A percentile compares a stretch with the other conserved stretches of the same genome.
Conservation (phyloP, 2,888 invertebrate species). For the Mystacides longicornis region DNA sequence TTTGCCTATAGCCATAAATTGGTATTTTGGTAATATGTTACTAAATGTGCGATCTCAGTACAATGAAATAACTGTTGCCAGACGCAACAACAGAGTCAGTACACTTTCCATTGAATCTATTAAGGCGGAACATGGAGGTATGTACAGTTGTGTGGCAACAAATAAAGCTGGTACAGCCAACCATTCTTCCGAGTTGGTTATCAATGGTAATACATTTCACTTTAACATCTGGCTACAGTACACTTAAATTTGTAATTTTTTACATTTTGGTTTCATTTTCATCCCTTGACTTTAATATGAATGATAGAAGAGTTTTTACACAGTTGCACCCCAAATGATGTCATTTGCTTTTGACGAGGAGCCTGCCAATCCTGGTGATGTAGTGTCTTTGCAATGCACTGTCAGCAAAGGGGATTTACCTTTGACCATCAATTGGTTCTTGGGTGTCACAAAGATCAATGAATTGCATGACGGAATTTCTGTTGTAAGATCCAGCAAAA, state of each 20-base stretch:
- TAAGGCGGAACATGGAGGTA: slow-evolving; percentile 50
- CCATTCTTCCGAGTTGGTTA: slow-evolving; percentile 42
- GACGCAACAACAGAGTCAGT: slow-evolving; percentile 42
- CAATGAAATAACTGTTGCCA: slow-evolving; percentile 42
- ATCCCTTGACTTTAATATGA: background rate
- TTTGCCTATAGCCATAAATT: slow-evolving; percentile 57
- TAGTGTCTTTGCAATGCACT: slow-evolving; percentile 62
- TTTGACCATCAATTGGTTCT: slow-evolving; percentile 60
- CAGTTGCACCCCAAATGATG: slow-evolving; percentile 73
- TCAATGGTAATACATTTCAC: slow-evolving; percentile 37
- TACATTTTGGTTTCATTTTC: background rate
- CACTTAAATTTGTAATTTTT: background rate
- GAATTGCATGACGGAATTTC: slow-evolving; percentile 41
- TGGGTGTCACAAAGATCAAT: slow-evolving; percentile 51
- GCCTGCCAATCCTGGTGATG: slow-evolving; percentile 63
- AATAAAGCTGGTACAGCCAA: slow-evolving; percentile 52
- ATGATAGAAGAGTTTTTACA: slow-evolving; percentile 40
- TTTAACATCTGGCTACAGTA: background rate
- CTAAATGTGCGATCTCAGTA: slow-evolving; percentile 50
- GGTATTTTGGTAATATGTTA: slow-evolving; percentile 41
- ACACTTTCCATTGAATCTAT: slow-evolving; percentile 49
- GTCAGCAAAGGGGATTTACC: slow-evolving; percentile 65
- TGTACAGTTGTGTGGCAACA: slow-evolving; percentile 55
- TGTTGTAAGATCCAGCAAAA: slow-evolving; percentile 39
- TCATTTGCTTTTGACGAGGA: slow-evolving; percentile 71